Evolutionary conservation across 2,888 invertebrate genomes (phyloP).

Genomic region (Cactoblastis cactorum): DNA sequence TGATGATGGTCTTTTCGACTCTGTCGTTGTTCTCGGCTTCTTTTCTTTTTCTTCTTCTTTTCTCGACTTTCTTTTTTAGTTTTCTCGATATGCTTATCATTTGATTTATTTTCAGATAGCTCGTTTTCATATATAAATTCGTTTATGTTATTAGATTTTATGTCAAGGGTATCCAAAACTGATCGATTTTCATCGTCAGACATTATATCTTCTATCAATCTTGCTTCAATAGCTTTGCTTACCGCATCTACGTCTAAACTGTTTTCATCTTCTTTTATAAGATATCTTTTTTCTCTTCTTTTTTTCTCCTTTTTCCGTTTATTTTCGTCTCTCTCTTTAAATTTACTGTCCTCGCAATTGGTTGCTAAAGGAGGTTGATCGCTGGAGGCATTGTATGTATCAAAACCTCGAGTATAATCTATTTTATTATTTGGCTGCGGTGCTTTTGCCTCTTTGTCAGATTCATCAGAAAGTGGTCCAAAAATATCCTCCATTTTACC

Average conservation of each 20-base stretch:
- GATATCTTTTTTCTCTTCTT: constrained; percentile 80
- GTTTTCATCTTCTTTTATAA: constrained; percentile 84
- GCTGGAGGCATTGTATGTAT: constrained; percentile 29
- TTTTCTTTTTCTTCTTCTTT: constrained; percentile 92
- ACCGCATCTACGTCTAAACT: constrained; percentile 90
- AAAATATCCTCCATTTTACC: constrained; percentile 94
- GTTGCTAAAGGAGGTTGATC: constrained; percentile 28
- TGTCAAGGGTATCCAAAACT: constrained; percentile 36
- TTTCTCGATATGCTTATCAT: constrained; percentile 47
- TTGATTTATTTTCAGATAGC: constrained; percentile 25
- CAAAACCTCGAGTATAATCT: constrained; percentile 44
- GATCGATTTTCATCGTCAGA: constrained; percentile 68
- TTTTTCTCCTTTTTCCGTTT: constrained; percentile 82
- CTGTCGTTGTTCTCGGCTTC: constrained; percentile 87
- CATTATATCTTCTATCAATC: constrained; percentile 84
- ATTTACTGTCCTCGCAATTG: constrained; percentile 45
- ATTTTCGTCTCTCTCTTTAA: constrained; percentile 72
- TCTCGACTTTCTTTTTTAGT: constrained; percentile 82
- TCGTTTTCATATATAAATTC: constrained; percentile 79
- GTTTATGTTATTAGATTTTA: constrained; percentile 49
- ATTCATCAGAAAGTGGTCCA: constrained; percentile 90
- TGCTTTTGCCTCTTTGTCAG: constrained; percentile 52
- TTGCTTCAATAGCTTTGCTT: constrained; percentile 89
- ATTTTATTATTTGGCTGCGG: constrained; percentile 35
- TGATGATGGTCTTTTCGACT: constrained; percentile 82